phyloP scores from a whole-genome alignment of 2,888 invertebrate species.

The Automeris io region DNA sequence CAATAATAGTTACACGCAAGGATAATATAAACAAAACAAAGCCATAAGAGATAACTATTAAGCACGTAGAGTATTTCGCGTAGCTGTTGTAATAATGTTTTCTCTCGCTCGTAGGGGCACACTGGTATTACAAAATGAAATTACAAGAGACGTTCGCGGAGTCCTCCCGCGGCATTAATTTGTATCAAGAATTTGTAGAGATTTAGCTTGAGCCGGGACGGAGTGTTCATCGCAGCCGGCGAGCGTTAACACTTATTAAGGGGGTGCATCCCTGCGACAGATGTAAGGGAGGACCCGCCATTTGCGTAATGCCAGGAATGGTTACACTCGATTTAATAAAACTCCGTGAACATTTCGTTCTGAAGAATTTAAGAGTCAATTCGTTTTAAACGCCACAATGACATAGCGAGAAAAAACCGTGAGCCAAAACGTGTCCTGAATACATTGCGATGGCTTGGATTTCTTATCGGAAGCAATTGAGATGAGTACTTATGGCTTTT shows the following conservation, averaged over 20 bases:
- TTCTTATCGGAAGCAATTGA: constrained; percentile 77
- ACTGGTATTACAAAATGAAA: constrained; percentile 60
- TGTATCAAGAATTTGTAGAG: constrained; percentile 77
- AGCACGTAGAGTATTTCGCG: constrained; percentile 29
- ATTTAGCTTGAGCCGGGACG: constrained; percentile 69
- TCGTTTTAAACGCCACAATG: constrained; percentile 71
- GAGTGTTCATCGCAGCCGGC: constrained; percentile 72
- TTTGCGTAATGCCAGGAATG: constrained; percentile 76
- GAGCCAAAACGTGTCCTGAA: constrained; percentile 73
- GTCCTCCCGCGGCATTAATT: constrained; percentile 68
- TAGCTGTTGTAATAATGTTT: constrained; percentile 29
- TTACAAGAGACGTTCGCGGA: constrained; percentile 59
- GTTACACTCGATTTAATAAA: constrained; percentile 78
- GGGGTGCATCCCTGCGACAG: constrained; percentile 76
- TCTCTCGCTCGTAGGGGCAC: constrained; percentile 34
- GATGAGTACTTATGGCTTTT: constrained; percentile 78
- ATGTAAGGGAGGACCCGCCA: constrained; percentile 75
- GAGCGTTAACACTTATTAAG: constrained; percentile 77
- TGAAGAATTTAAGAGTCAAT: constrained; percentile 76
- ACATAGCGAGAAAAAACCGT: constrained; percentile 72
- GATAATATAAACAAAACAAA: constrained; percentile 17
- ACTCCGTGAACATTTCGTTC: constrained; percentile 74
- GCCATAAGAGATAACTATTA: constrained; percentile 23
- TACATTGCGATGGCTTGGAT: constrained; percentile 74
- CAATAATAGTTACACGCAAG: background rate